A percentile compares a stretch with the other conserved stretches of the same genome.
Conservation (phyloP, 1,140 invertebrate genomes). For the Brachionus rotundiformis region DNA sequence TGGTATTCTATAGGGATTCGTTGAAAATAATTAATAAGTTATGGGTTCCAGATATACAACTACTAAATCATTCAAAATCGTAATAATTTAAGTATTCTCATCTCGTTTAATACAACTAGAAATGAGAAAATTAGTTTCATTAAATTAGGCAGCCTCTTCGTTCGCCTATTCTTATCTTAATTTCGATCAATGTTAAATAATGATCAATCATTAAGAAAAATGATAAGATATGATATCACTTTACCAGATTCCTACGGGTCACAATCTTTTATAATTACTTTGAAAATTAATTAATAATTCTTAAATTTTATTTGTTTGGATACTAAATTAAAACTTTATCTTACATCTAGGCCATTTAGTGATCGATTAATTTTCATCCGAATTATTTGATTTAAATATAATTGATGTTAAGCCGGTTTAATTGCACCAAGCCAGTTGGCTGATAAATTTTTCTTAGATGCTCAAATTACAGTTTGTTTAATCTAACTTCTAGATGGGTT, state of each 20-base stretch:
- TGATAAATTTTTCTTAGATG: neutral
- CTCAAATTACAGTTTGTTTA: neutral
- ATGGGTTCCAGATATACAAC: slow-evolving; percentile 35
- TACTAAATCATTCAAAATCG: slow-evolving; percentile 4
- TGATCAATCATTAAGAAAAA: neutral
- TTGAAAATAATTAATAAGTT: slow-evolving; percentile 47
- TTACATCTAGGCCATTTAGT: slow-evolving; percentile 1
- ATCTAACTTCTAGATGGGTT: neutral
- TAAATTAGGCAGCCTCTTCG: neutral
- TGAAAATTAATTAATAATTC: neutral
- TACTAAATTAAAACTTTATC: neutral
- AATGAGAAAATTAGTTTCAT: neutral
- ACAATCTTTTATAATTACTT: neutral
- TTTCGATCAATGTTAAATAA: slow-evolving; percentile 31
- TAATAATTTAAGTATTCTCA: slow-evolving; percentile 22
- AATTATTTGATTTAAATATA: neutral
- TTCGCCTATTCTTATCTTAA: neutral
- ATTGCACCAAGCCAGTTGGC: neutral
- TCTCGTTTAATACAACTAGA: neutral
- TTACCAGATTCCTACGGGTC: neutral
- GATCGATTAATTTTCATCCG: neutral
- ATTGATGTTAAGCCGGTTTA: neutral
- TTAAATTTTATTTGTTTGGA: neutral
- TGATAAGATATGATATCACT: slow-evolving; percentile 9
- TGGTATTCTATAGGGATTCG: slow-evolving; percentile 40